Conservation (phyloP, 2,113 vertebrate species). For the Ageneiosus marmoratus region DNA sequence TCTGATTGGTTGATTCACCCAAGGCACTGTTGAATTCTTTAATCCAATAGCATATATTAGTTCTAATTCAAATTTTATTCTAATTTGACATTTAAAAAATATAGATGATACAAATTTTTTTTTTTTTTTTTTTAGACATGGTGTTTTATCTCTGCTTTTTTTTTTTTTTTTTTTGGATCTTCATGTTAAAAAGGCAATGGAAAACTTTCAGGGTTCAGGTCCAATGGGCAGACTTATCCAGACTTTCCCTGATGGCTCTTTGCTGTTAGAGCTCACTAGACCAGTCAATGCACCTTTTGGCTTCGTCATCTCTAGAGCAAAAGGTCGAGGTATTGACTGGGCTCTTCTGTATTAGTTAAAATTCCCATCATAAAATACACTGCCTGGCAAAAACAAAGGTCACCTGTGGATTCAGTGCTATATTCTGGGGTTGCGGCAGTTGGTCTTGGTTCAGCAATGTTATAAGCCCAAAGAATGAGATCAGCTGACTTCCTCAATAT, state of each 20-base stretch:
- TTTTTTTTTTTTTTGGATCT: slow-evolving; percentile 53
- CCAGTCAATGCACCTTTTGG: slow-evolving; percentile 81
- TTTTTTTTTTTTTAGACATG: neutral
- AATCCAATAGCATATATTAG: neutral
- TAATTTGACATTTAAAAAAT: no score
- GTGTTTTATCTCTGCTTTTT: neutral
- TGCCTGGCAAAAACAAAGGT: no score
- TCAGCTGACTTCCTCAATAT: no score
- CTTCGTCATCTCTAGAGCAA: slow-evolving; percentile 85
- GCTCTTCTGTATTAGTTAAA: neutral
- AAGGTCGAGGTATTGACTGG: slow-evolving; percentile 79
- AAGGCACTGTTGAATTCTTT: neutral
- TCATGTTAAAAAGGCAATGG: slow-evolving; percentile 76
- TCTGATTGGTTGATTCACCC: neutral
- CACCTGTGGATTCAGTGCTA: no score
- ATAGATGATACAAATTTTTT: neutral
- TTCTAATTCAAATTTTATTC: neutral
- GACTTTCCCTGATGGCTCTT: slow-evolving; percentile 86
- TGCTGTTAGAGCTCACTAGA: slow-evolving; percentile 83
- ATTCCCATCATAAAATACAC: neutral
- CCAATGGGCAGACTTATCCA: slow-evolving; percentile 79
- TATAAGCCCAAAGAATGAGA: no score
- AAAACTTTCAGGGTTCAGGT: slow-evolving; percentile 76
- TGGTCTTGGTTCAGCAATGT: no score
- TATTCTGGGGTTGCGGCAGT: no score